These are phyloP conservation scores for Lagodon rhomboides DNA, from an alignment of 2,797 vertebrate species.

Conservation along the genomic window DNA sequence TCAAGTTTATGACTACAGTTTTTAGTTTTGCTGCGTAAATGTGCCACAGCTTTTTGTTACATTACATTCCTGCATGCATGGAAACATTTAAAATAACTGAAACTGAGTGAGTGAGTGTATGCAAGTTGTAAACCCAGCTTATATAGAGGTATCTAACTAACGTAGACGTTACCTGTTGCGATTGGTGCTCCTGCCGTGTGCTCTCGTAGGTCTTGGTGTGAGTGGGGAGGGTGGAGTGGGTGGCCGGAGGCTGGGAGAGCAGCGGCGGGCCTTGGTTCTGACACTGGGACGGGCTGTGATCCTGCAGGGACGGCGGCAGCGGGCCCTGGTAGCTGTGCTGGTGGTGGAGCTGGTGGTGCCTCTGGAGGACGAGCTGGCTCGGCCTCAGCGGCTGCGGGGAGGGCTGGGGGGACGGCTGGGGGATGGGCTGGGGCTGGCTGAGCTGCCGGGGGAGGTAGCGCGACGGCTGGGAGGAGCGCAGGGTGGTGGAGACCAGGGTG, in stretches of 20 bases:
- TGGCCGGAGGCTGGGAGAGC: conserved; percentile 54
- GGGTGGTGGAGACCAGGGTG: conserved; percentile 58
- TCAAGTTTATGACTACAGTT: too few relatives aligned
- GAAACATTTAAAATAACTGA: too few relatives aligned
- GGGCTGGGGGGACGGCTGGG: conserved; percentile 75
- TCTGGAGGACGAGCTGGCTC: conserved; percentile 79
- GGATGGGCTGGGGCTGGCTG: conserved; percentile 82
- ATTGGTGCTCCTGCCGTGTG: conserved; percentile 56
- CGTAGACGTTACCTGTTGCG: conserved; percentile 69
- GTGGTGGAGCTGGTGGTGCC: conserved; percentile 84
- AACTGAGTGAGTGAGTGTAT: too few relatives aligned
- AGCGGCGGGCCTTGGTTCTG: conserved; percentile 43
- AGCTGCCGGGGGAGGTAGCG: conserved; percentile 81
- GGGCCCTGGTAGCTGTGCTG: conserved; percentile 85
- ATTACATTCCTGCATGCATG: too few relatives aligned
- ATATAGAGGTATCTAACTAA: too few relatives aligned
- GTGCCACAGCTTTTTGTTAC: too few relatives aligned
- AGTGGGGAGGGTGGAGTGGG: conserved; percentile 71
- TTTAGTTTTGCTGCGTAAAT: too few relatives aligned
- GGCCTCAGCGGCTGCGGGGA: conserved; percentile 75
- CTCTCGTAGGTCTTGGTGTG: conserved; percentile 74
- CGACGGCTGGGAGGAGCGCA: conserved; percentile 63
- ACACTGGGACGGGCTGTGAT: conserved; percentile 50
- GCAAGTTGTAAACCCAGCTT: too few relatives aligned
- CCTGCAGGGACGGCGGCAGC: conserved; percentile 68